Base-by-base conservation (phyloP, 2,113 vertebrate genomes). In the Origma solitaria region DNA sequence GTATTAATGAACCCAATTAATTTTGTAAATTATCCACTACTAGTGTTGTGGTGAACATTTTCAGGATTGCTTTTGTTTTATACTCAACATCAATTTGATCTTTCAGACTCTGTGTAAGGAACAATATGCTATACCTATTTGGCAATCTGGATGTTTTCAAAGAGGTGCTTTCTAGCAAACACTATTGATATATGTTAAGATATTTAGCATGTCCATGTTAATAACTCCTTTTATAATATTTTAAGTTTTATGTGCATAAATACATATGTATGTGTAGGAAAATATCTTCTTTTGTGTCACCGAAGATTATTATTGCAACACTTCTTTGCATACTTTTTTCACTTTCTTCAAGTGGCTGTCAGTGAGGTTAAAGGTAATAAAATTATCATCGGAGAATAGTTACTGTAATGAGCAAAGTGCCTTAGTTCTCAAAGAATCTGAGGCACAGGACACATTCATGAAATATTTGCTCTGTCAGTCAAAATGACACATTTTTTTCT, bases 341-440 rank as follows among this genome's bases (percentile, higher is more conserved):
- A 15, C 38, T 49, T 19, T 45, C 14, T 88, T 65, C 21, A 71
- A 68, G 44, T 78, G 31, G 9, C 68, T 81, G 24, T 89, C 44
- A 68, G 51, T 61, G 37, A 87, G 35, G 50, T 79, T 93, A 83
- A 91, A 95, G 68, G 28, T 88, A 89, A 58, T 19, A 68, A 75
- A 89, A 82, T 89, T 85, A 94, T 95, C 62, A 53, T 86, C 76
- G 81, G 56, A 79, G 61, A 77, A 81, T 66, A 80, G 45, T 85
- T 77, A 91, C 68, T 90, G 57, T 82, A 72, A 73, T 80, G 31
- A 94, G 82, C 82, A 69, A 61, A 86, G 54, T 70, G 57, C 33
- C 49, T 56, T 51, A 45, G 24, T 88, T 75, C 44, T 54, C 20
- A 57, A 93, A 61, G 77, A 78, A 64, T 35, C 42, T 76, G 60